phyloP scores from a whole-genome alignment of 37 sponge, comb jelly and placozoan genomes.

The Beroe forskalii region DNA sequence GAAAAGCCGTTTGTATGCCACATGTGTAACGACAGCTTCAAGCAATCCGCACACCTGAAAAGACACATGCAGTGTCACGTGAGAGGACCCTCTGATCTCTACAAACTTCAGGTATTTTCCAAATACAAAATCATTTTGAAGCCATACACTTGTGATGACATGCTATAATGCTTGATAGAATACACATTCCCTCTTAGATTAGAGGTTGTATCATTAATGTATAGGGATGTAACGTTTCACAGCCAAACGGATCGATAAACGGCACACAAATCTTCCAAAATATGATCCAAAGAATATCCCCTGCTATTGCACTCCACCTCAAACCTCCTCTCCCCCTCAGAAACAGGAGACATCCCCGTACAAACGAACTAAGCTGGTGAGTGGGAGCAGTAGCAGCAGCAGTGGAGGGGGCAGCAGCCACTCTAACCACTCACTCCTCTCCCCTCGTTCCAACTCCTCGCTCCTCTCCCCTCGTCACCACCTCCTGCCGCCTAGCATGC shows the following conservation, averaged over 20 bases:
- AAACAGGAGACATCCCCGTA: not conserved
- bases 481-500: not conserved
- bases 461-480: not conserved
- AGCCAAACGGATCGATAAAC: no score
- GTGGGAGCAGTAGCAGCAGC: not conserved
- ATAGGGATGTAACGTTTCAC: no score
- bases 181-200: no score
- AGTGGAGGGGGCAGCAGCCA: not conserved
- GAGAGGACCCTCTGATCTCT: constrained; percentile 18
- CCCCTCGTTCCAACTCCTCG: not conserved
- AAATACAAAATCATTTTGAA: no score
- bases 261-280: no score
- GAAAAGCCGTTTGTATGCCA: constrained; percentile 65
- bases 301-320: no score
- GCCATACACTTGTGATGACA: no score
- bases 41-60: constrained; percentile 49
- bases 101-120: constrained; percentile 25
- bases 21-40: constrained; percentile 64
- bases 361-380: not conserved
- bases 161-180: no score
- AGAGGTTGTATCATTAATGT: no score
- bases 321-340: no score
- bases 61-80: constrained; percentile 64
- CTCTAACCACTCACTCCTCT: not conserved
- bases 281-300: no score